These are phyloP conservation scores for Maccullochella peelii DNA, from an alignment of 2,113 vertebrate species.

Conservation along the genomic window DNA sequence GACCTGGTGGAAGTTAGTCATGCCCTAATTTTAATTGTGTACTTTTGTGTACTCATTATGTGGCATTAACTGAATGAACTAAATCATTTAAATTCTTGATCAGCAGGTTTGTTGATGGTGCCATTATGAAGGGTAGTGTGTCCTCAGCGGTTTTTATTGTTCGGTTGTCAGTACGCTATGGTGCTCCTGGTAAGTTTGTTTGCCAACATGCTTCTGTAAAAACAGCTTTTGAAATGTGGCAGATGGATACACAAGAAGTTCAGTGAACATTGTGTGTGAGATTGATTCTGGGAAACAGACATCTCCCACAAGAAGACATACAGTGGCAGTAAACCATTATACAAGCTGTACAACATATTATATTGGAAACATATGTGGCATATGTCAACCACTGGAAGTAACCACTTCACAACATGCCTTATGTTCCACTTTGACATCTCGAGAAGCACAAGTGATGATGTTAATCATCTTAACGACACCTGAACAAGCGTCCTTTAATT, in stretches of 20 bases:
- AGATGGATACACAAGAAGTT: not conserved
- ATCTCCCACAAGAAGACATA: not conserved
- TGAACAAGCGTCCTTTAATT: not conserved
- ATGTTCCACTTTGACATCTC: not conserved
- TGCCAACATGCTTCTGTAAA: not conserved
- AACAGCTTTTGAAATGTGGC: not conserved
- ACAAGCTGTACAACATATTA: not conserved
- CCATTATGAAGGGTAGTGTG: not conserved
- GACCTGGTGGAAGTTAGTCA: not conserved
- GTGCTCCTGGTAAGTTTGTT: not conserved
- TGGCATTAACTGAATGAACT: not conserved
- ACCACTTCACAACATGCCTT: not conserved
- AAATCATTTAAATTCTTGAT: not conserved
- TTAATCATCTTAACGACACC: not conserved
- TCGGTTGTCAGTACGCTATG: not conserved
- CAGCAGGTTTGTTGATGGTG: constrained; percentile 7
- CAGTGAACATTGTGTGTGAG: not conserved
- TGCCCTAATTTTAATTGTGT: not conserved
- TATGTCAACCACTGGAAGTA: not conserved
- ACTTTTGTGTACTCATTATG: too few relatives aligned
- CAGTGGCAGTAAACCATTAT: not conserved
- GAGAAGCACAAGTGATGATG: not conserved
- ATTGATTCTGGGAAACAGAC: not conserved
- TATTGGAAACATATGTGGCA: not conserved
- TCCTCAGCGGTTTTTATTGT: not conserved